Evolutionary conservation across 2,113 vertebrate species (phyloP).

Genomic region (Climacteris rufus): DNA sequence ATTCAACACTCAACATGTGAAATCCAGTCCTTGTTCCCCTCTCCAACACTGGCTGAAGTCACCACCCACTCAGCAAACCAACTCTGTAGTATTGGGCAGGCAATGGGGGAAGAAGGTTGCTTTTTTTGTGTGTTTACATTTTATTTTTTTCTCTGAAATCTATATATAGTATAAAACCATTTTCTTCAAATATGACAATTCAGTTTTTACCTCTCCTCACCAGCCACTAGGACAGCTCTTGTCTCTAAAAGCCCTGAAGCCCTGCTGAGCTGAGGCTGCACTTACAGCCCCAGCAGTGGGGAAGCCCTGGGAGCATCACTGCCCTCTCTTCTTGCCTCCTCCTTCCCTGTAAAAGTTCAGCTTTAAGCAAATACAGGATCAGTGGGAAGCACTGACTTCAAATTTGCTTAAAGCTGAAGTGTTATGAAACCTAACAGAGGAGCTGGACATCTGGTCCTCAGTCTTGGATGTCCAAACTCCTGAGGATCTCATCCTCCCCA

Average conservation of each 20-base stretch:
- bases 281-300: background rate
- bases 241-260: background rate
- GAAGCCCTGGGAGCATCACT: background rate
- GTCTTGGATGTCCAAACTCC: background rate
- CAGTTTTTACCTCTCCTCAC: background rate
- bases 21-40: background rate
- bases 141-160: background rate
- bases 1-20: background rate
- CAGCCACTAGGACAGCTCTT: background rate
- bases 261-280: background rate
- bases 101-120: background rate
- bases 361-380: background rate
- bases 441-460: background rate
- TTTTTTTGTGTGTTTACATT: background rate
- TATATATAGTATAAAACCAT: background rate
- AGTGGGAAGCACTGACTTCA: background rate
- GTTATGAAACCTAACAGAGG: accelerated
- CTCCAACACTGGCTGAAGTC: background rate
- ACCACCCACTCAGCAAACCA: accelerated
- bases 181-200: background rate
- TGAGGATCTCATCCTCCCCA: background rate
- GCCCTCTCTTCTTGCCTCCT: background rate
- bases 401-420: background rate
- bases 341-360: background rate
- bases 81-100: background rate